phyloP scores from a whole-genome alignment of 1,140 invertebrate genomes.

The Cepaea nemoralis region DNA sequence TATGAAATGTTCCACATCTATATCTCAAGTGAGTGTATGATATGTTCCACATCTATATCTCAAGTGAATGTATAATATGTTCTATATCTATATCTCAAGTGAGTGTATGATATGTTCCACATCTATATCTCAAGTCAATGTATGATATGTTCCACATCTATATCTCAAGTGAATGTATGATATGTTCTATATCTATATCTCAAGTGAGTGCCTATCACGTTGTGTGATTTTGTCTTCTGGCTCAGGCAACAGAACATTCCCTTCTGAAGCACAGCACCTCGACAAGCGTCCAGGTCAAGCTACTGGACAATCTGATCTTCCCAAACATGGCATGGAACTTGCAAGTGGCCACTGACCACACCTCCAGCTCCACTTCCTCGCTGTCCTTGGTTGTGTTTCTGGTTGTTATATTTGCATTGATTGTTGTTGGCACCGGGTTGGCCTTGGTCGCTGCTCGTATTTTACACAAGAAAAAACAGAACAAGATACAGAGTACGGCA shows the following conservation, averaged over 20 bases:
- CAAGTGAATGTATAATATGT: too few relatives aligned
- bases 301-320: conserved; percentile 15
- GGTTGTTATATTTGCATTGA: background rate
- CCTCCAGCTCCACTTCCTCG: background rate
- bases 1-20: too few relatives aligned
- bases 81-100: too few relatives aligned
- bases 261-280: background rate
- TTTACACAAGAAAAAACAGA: background rate
- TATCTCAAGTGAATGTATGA: too few relatives aligned
- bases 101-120: too few relatives aligned
- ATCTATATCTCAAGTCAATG: too few relatives aligned
- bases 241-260: conserved; percentile 2
- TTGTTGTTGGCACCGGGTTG: background rate
- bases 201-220: too few relatives aligned
- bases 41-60: too few relatives aligned
- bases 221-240: too few relatives aligned
- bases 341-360: background rate
- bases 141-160: too few relatives aligned
- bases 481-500: background rate
- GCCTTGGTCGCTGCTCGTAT: conserved; percentile 5
- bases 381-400: background rate
- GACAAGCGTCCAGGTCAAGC: background rate
- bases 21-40: too few relatives aligned
- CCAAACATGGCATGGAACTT: conserved; percentile 1
- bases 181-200: too few relatives aligned